A percentile compares a stretch with the other conserved stretches of the same genome.
These are phyloP conservation scores for Chaetodon auriga DNA, from an alignment of 2,113 vertebrate genomes.

Conservation along the genomic window DNA sequence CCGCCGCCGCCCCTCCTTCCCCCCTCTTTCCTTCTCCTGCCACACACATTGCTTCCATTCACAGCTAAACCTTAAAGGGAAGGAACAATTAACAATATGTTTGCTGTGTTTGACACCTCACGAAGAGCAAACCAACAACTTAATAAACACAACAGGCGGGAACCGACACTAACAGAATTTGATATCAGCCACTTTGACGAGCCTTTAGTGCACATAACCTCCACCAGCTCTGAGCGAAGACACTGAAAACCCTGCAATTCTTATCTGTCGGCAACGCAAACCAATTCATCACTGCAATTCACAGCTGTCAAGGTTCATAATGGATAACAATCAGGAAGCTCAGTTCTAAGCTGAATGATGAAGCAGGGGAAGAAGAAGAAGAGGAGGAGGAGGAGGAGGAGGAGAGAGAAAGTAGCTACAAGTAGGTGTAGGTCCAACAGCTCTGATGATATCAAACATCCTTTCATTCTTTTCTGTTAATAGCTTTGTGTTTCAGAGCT, in stretches of 20 bases:
- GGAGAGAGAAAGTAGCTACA: slow-evolving; percentile 3
- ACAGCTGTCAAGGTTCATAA: slow-evolving; percentile 10
- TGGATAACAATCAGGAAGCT: background rate
- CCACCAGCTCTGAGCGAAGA: background rate
- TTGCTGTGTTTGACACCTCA: slow-evolving; percentile 20
- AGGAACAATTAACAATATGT: slow-evolving; percentile 48
- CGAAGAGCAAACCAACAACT: background rate
- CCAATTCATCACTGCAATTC: background rate
- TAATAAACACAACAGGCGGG: background rate
- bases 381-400: slow-evolving; percentile 1
- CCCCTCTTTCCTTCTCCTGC: background rate
- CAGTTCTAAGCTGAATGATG: slow-evolving; percentile 17
- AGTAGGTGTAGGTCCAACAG: slow-evolving; percentile 17
- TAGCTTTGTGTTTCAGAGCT: slow-evolving; percentile 23
- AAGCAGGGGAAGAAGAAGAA: slow-evolving; percentile 7
- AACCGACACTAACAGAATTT: background rate
- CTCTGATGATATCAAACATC: slow-evolving; percentile 35
- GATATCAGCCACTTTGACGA: background rate
- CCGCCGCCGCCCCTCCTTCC: no score
- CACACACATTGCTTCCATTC: slow-evolving; percentile 61
- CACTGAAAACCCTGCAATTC: background rate
- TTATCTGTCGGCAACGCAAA: slow-evolving; percentile 2
- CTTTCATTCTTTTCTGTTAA: slow-evolving; percentile 30
- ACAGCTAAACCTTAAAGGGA: slow-evolving; percentile 22
- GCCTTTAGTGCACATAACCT: background rate